These are phyloP conservation scores for Ochropleura plecta DNA, from an alignment of 2,888 invertebrate species.

Conservation along the genomic window DNA sequence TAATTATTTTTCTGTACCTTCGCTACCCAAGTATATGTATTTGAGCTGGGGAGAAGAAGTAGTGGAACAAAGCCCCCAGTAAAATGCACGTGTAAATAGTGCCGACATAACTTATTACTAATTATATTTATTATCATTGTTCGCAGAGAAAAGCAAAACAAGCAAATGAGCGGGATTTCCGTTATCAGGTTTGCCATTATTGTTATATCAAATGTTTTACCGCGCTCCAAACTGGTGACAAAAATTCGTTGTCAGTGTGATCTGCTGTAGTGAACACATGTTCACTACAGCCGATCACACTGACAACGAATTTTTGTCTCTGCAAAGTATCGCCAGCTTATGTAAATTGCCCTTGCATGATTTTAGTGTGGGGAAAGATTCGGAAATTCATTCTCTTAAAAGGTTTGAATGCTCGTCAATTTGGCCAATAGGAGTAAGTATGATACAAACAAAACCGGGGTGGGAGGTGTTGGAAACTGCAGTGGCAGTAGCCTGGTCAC, in stretches of 20 bases:
- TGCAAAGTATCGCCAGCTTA: background rate
- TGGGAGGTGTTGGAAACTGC: too few relatives aligned
- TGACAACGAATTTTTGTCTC: too few relatives aligned
- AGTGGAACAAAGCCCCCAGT: too few relatives aligned
- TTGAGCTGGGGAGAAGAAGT: too few relatives aligned
- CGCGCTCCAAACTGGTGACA: background rate
- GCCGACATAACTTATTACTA: constrained; percentile 80
- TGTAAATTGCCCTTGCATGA: background rate
- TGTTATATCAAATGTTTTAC: background rate
- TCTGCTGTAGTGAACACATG: background rate
- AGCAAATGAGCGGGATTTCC: constrained; percentile 97
- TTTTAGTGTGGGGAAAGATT: background rate
- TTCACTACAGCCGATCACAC: too few relatives aligned
- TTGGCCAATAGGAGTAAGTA: background rate
- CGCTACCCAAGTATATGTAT: too few relatives aligned
- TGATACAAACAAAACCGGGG: too few relatives aligned
- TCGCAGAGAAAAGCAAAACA: constrained; percentile 98
- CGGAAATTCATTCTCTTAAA: background rate
- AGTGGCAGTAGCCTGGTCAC: too few relatives aligned
- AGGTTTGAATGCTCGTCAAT: background rate
- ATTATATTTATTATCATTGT: constrained; percentile 66
- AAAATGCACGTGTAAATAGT: background rate
- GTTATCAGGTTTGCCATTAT: constrained; percentile 94
- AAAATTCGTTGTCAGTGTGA: background rate
- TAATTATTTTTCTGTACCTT: too few relatives aligned